A percentile compares a stretch with the other conserved stretches of the same genome.
phyloP scores from a whole-genome alignment of 1,140 invertebrate genomes.

The Pseudachorutes palmiensis region DNA sequence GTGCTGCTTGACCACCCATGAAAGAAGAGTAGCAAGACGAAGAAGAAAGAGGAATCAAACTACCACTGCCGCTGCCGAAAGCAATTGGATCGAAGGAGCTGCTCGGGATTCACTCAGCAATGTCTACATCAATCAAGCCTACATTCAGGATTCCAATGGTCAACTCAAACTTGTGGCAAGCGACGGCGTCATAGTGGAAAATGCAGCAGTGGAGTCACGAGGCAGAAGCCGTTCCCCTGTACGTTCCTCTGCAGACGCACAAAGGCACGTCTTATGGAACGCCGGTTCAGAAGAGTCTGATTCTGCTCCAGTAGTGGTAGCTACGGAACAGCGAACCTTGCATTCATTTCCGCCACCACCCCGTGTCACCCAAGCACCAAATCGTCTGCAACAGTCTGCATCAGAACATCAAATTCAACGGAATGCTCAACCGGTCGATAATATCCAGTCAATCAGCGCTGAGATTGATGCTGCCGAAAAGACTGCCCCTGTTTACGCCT shows the following conservation, averaged over 20 bases:
- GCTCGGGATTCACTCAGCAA: slow-evolving; percentile 16
- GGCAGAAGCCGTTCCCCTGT: background rate
- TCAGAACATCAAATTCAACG: too few relatives aligned
- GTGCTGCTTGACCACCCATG: slow-evolving; percentile 11
- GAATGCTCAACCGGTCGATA: too few relatives aligned
- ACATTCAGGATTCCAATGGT: slow-evolving; percentile 34
- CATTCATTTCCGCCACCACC: too few relatives aligned
- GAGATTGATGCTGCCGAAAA: background rate
- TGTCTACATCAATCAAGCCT: slow-evolving; percentile 36
- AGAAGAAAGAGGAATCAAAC: background rate
- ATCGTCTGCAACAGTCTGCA: too few relatives aligned
- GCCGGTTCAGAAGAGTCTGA: too few relatives aligned
- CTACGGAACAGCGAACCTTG: too few relatives aligned
- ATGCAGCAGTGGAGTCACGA: background rate
- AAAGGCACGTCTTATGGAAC: too few relatives aligned
- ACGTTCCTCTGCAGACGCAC: too few relatives aligned
- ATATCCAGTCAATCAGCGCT: background rate
- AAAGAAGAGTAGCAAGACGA: slow-evolving; percentile 7
- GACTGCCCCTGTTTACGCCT: slow-evolving; percentile 26
- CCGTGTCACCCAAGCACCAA: too few relatives aligned
- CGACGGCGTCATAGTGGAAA: slow-evolving; percentile 3
- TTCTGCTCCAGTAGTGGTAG: too few relatives aligned
- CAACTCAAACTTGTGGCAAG: slow-evolving; percentile 27
- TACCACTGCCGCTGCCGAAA: background rate
- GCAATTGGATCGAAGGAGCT: slow-evolving; percentile 1